A percentile compares a stretch with the other conserved stretches of the same genome.
Conservation (phyloP, 1,140 invertebrate species). For the Capitella teleta region DNA sequence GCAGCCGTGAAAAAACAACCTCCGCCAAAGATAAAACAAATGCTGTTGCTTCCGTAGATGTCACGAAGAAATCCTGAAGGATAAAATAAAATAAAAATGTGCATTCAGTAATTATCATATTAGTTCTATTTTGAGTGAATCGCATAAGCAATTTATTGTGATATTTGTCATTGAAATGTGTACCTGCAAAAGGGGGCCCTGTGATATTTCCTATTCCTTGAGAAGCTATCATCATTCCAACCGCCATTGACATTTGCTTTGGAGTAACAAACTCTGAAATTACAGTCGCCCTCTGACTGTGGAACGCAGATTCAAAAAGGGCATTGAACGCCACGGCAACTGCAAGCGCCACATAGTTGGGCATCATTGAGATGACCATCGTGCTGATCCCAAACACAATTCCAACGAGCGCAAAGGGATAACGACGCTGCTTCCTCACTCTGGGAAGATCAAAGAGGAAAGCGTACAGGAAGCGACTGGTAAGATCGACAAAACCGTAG, state of each 20-base stretch:
- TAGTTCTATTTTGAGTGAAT: too few relatives aligned
- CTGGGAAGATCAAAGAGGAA: conserved; percentile 6
- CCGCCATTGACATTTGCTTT: neutral
- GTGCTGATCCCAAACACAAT: neutral
- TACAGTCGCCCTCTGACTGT: conserved; percentile 8
- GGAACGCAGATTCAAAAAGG: neutral
- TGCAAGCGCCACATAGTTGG: neutral
- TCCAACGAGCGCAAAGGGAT: neutral
- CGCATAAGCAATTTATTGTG: too few relatives aligned
- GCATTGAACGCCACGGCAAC: neutral
- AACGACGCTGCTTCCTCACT: neutral
- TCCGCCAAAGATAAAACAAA: too few relatives aligned
- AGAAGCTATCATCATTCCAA: conserved; percentile 4
- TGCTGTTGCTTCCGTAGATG: too few relatives aligned
- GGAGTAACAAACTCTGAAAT: neutral
- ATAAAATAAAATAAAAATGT: too few relatives aligned
- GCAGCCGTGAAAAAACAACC: too few relatives aligned
- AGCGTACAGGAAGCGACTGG: neutral
- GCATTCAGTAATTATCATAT: too few relatives aligned
- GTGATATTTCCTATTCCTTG: conserved; percentile 7
- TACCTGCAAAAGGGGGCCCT: neutral
- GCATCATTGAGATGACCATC: neutral
- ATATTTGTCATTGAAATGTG: too few relatives aligned
- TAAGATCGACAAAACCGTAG: conserved; percentile 1
- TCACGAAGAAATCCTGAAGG: too few relatives aligned